These are phyloP conservation scores for Phania funesta DNA, from an alignment of 2,888 invertebrate genomes.

Conservation along the genomic window DNA sequence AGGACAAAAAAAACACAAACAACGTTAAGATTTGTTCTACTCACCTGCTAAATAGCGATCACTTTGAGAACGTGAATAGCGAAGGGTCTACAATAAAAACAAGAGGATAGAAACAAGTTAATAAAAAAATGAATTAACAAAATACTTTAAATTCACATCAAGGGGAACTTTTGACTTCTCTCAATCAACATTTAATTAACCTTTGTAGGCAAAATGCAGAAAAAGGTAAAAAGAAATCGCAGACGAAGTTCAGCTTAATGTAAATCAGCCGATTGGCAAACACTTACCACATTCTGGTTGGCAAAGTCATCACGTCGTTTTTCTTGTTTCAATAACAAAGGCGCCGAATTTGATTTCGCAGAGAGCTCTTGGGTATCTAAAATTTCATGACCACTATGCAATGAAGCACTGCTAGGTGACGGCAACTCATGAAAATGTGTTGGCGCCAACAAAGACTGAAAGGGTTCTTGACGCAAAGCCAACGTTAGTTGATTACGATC, in stretches of 20 bases:
- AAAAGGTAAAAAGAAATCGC: not conserved
- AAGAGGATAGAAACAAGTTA: conserved; percentile 47
- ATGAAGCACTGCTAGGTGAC: conserved; percentile 80
- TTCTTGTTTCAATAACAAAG: conserved; percentile 79
- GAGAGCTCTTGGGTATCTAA: conserved; percentile 79
- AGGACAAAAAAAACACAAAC: conserved; percentile 15
- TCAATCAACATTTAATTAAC: conserved; percentile 69
- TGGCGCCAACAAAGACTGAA: conserved; percentile 77
- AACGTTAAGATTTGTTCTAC: conserved; percentile 67
- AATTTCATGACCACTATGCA: conserved; percentile 79
- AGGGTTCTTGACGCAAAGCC: conserved; percentile 79
- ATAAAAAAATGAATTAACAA: conserved; percentile 48
- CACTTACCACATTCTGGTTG: conserved; percentile 79
- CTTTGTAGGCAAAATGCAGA: conserved; percentile 3
- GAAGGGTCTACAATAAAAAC: conserved; percentile 75
- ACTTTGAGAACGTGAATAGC: conserved; percentile 80
- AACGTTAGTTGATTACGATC: conserved; percentile 77
- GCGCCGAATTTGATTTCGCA: conserved; percentile 80
- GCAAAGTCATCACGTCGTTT: conserved; percentile 78
- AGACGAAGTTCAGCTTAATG: conserved; percentile 31
- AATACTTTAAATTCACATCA: conserved; percentile 20
- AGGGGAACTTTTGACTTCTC: conserved; percentile 70
- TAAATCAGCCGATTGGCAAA: conserved; percentile 21
- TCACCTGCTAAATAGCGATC: conserved; percentile 81
- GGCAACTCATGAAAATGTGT: conserved; percentile 79